Base-by-base conservation (phyloP, 2,888 invertebrate genomes). In the Epistrophe grossulariae region DNA sequence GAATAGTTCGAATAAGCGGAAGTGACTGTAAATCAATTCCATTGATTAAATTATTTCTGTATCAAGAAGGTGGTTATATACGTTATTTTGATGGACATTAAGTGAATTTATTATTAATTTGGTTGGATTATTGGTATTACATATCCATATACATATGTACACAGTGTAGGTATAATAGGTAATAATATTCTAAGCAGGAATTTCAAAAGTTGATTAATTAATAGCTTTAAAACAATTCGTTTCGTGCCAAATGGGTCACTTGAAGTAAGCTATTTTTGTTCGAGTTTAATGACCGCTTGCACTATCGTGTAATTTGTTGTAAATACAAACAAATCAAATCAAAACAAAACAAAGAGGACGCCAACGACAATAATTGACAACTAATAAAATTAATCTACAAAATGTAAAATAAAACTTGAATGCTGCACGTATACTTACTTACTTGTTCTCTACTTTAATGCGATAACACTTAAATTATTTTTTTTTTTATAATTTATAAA, bases 201-300 rank as follows among this genome's bases (percentile, higher is more conserved):
- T 57, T n/a, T 9, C 4, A 28, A 55, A 28, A 31, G 0, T 35
- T 59, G 10, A 59, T 5, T n/a, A 35, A 59, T 59, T 11, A 17
- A 35, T 17, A 59, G 13, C 19, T n/a, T n/a, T n/a, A n/a, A n/a
- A n/a, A n/a, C n/a, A n/a, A n/a, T n/a, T n/a, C n/a, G n/a, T n/a
- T 48, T 50, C 48, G 66, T 68, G 66, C 50, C 66, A 68, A 68
- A 50, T 68, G 19, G 66, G 66, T 68, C 48, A 68, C 8, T 50
- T 19, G 7, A 35, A 66, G 13, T 19, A 35, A 50, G 45, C 17
- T 48, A 66, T 35, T 50, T 68, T 68, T 1, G 15, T 19, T 71
- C 31, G 66, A 68, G 66, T 68, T n/a, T 35, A 68, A 68, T 68
- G 66, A 68, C 66, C 50, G 50, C 17, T 62, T 15, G 9, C 15